phyloP scores from a whole-genome alignment of 1,140 invertebrate species.

The Orius laevigatus region DNA sequence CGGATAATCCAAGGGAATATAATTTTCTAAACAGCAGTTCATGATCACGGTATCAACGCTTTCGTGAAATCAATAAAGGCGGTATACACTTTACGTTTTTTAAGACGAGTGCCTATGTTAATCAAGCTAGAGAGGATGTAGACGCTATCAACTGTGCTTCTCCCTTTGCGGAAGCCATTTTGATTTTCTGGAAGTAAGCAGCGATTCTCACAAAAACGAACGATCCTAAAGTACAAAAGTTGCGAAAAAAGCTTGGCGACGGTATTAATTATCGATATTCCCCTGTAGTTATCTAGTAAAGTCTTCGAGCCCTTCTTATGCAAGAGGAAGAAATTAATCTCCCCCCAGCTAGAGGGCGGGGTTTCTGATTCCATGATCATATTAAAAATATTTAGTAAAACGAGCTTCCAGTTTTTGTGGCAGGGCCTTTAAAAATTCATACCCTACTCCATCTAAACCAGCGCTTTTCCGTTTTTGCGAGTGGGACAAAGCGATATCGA shows the following conservation, averaged over 20 bases:
- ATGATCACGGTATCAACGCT: constrained; percentile 21
- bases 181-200: constrained; percentile 1
- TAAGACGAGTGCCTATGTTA: neutral
- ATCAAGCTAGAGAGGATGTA: neutral
- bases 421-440: too few relatives aligned
- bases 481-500: too few relatives aligned
- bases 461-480: too few relatives aligned
- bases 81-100: constrained; percentile 11
- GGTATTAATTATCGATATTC: neutral
- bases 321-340: neutral
- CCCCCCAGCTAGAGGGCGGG: neutral
- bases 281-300: neutral
- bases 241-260: neutral
- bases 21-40: constrained; percentile 18
- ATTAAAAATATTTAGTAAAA: too few relatives aligned
- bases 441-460: too few relatives aligned
- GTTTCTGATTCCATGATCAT: too few relatives aligned
- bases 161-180: neutral
- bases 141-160: neutral
- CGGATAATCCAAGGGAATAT: constrained; percentile 14
- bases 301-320: neutral
- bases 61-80: constrained; percentile 21
- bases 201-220: neutral
- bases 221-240: neutral
- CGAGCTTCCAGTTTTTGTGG: too few relatives aligned